Percentiles rank a stretch among this genome's conserved stretches.
Conservation (phyloP, 2,797 vertebrate species). For the Glossophaga mutica region DNA sequence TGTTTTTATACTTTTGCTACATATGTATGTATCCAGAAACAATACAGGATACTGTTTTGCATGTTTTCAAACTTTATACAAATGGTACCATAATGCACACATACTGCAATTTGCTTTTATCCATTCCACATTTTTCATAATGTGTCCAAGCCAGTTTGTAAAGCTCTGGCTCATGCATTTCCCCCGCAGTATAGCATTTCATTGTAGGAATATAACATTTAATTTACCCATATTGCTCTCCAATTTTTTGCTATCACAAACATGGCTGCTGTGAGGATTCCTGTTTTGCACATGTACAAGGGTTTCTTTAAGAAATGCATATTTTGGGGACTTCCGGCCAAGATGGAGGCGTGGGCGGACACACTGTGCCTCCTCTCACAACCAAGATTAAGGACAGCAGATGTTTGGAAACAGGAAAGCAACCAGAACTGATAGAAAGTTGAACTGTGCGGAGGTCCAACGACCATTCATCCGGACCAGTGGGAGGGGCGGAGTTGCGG, state of each 20-base stretch:
- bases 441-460: too few species aligned
- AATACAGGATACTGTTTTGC: background rate
- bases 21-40: slow-evolving; percentile 53
- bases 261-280: background rate
- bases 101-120: slow-evolving; percentile 8
- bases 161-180: background rate
- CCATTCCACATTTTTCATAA: background rate
- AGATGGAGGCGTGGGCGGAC: too few species aligned
- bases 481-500: too few species aligned
- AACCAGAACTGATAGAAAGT: too few species aligned
- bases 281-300: background rate
- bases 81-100: slow-evolving; percentile 1
- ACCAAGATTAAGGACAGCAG: too few species aligned
- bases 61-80: slow-evolving; percentile 65
- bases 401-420: too few species aligned
- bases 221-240: background rate
- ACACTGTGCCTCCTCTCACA: too few species aligned
- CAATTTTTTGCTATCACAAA: background rate
- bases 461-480: too few species aligned
- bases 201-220: background rate
- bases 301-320: background rate
- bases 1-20: background rate
- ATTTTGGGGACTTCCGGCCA: too few species aligned
- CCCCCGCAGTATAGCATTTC: background rate
- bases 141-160: background rate